These are phyloP conservation scores for Meteorus cinctellus DNA, from an alignment of 2,888 invertebrate species.

Conservation along the genomic window DNA sequence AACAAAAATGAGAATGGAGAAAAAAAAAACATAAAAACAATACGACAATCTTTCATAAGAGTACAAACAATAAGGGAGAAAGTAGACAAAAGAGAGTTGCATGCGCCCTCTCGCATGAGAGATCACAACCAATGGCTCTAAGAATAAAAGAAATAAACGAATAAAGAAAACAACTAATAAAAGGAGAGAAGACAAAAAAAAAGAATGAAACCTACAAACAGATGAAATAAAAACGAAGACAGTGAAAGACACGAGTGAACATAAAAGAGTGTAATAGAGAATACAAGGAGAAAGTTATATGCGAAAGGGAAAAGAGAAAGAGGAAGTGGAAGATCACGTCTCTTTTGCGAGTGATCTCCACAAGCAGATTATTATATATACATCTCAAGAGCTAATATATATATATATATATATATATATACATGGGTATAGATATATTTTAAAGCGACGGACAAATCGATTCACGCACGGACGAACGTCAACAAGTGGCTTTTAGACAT, in stretches of 20 bases:
- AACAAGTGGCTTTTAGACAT: conserved; percentile 69
- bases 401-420: conserved; percentile 7
- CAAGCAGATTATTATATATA: conserved; percentile 37
- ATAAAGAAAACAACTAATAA: not conserved
- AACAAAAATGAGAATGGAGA: not conserved
- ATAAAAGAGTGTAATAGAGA: not conserved
- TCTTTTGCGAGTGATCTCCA: conserved; percentile 15
- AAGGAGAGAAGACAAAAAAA: not conserved
- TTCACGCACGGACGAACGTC: conserved; percentile 67
- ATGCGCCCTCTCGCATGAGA: not conserved
- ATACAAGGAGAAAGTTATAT: conserved; percentile 2
- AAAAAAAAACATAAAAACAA: not conserved
- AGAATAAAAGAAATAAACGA: not conserved
- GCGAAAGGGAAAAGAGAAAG: conserved; percentile 18
- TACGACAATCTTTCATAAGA: not conserved
- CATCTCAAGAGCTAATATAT: conserved; percentile 15
- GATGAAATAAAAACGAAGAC: not conserved
- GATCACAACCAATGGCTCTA: not conserved
- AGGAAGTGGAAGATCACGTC: not conserved
- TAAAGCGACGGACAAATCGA: conserved; percentile 57
- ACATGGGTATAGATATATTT: not conserved
- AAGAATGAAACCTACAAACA: not conserved
- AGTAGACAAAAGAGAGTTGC: not conserved
- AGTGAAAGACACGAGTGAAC: not conserved
- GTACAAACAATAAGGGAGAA: not conserved